These are phyloP conservation scores for Babyrousa celebensis DNA, from an alignment of 2,797 vertebrate species.

Conservation along the genomic window DNA sequence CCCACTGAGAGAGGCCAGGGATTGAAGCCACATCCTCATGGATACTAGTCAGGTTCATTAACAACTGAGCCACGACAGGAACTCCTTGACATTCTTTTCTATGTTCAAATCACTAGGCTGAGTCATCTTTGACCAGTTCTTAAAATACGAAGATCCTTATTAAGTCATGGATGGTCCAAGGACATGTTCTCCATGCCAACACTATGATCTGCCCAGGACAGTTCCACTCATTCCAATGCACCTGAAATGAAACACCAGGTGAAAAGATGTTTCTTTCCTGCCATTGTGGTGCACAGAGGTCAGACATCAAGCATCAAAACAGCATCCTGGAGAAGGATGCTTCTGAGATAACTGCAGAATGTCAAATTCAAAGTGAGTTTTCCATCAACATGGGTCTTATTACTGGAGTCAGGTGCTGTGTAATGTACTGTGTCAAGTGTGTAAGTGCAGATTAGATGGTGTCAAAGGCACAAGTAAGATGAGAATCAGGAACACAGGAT, in stretches of 20 bases:
- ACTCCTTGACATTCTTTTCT: no score
- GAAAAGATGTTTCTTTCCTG: neutral
- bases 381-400: neutral
- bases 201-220: neutral
- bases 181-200: neutral
- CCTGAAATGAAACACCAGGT: neutral
- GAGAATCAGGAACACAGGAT: neutral
- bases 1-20: no score
- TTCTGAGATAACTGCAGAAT: neutral
- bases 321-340: neutral
- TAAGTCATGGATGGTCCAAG: neutral
- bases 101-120: conserved; percentile 13
- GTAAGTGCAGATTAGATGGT: neutral
- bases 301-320: neutral
- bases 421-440: neutral
- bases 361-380: neutral
- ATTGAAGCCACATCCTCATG: no score
- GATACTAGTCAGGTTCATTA: no score
- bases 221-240: neutral
- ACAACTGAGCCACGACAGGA: no score
- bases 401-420: neutral
- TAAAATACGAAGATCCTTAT: neutral
- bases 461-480: neutral
- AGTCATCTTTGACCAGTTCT: neutral
- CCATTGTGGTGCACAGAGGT: neutral